Percentiles rank a stretch among this genome's conserved stretches.
Evolutionary conservation across 2,888 invertebrate species (phyloP).

Genomic region (Dugesia japonica): DNA sequence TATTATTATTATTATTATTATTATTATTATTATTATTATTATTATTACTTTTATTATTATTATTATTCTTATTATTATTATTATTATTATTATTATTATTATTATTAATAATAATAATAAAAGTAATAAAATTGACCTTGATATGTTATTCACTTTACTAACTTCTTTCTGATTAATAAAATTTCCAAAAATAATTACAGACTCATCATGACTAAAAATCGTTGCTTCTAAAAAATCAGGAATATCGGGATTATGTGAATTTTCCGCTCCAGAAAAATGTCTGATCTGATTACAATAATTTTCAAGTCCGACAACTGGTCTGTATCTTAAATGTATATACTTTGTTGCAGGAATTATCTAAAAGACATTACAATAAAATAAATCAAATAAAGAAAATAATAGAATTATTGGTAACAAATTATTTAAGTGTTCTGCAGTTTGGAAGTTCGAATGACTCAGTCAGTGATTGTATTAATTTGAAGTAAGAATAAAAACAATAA

Average conservation of each 20-base stretch:
- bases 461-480: no score
- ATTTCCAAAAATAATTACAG: slow-evolving; percentile 63
- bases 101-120: no score
- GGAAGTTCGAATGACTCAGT: no score
- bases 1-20: no score
- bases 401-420: no score
- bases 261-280: slow-evolving; percentile 50
- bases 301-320: slow-evolving; percentile 55
- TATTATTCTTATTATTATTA: no score
- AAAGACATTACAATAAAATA: neutral
- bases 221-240: slow-evolving; percentile 65
- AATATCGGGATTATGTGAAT: slow-evolving; percentile 43
- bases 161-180: slow-evolving; percentile 51
- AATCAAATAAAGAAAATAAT: no score
- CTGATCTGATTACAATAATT: slow-evolving; percentile 55
- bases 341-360: slow-evolving; percentile 58
- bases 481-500: no score
- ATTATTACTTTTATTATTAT: no score
- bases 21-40: no score
- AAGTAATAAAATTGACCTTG: neutral
- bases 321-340: slow-evolving; percentile 53
- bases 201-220: slow-evolving; percentile 55
- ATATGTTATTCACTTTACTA: neutral
- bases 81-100: no score
- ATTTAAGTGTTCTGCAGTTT: no score